phyloP scores from a whole-genome alignment of 2,888 invertebrate species.

The Lagria hirta region DNA sequence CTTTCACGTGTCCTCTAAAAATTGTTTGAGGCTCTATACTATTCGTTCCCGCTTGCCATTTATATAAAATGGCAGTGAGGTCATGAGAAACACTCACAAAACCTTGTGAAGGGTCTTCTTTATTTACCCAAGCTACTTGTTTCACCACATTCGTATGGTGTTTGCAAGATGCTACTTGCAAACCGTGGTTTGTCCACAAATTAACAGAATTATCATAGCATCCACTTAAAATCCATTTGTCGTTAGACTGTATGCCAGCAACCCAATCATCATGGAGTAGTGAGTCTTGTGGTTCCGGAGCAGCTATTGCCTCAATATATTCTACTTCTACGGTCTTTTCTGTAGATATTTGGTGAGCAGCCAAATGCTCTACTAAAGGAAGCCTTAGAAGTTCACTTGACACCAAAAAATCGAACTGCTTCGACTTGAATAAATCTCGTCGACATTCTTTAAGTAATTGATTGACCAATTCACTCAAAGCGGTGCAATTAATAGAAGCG shows the following conservation, averaged over 20 bases:
- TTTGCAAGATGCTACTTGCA: constrained; percentile 78
- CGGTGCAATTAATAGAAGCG: constrained; percentile 65
- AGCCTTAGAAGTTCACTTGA: constrained; percentile 78
- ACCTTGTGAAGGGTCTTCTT: constrained; percentile 58
- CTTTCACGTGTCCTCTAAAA: constrained; percentile 89
- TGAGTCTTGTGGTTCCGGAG: constrained; percentile 90
- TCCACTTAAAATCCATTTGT: constrained; percentile 72
- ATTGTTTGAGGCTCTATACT: constrained; percentile 77
- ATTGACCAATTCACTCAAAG: constrained; percentile 79
- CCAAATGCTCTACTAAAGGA: constrained; percentile 72
- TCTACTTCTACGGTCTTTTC: constrained; percentile 89
- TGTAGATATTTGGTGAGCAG: constrained; percentile 72
- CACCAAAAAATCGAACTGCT: constrained; percentile 87
- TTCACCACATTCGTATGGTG: constrained; percentile 88
- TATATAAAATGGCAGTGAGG: constrained; percentile 88
- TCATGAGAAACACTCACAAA: constrained; percentile 83
- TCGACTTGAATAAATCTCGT: constrained; percentile 46
- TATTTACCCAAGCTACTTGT: constrained; percentile 82
- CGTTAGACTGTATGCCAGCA: constrained; percentile 54
- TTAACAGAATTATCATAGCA: constrained; percentile 92
- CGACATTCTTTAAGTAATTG: constrained; percentile 69
- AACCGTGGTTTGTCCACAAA: constrained; percentile 85
- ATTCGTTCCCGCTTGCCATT: constrained; percentile 75
- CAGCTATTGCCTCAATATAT: constrained; percentile 86
- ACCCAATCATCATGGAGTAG: constrained; percentile 98